Base-by-base conservation (phyloP, 2,888 invertebrate genomes). In the Lordiphosa andalusiaca region DNA sequence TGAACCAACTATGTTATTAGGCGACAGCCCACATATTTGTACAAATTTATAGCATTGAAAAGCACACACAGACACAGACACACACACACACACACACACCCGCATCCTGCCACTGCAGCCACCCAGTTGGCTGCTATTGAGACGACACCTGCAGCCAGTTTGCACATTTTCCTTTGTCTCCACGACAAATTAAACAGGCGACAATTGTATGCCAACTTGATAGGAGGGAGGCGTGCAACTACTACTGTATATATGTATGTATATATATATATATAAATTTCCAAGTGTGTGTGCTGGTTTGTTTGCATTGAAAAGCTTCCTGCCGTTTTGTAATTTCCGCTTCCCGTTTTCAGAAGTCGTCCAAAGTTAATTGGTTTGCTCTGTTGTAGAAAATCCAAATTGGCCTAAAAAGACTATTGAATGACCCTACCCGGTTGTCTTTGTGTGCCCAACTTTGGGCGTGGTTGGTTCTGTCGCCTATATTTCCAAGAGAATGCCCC, bases 281-380 rank as follows among this genome's bases (percentile, higher is more conserved):
- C 19, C 56, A 9, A 21, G 33, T 59, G 39, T 53, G 37, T 40
- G 46, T 54, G 12, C 53, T 19, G 39, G 40, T 35, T 55, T 60
- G 47, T 56, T 71, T 75, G 68, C 55, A 63, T 61, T 61, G 30
- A 61, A 49, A 58, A 51, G 62, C 59, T 69, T 67, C 58, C 70
- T 60, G 58, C 52, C 60, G 60, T 53, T 70, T 53, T 44, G 53
- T 49, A 53, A 71, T 63, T 65, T 78, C 60, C 71, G 63, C 63
- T 71, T 59, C 21, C 47, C 38, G 40, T 52, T 40, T 42, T 21
- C 47, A 52, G 42, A 50, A 59, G 58, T 53, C 53, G 59, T 44
- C 74, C 65, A 60, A 82, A 77, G 55, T 74, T 83, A 83, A 85
- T 85, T 78, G 84, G 64, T 67, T 84, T 62, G 67, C 73, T 80